Percentiles rank a stretch among this genome's conserved stretches.
These are phyloP conservation scores for Lepisosteus osseus DNA, from an alignment of 2,113 vertebrate genomes.

Conservation along the genomic window DNA sequence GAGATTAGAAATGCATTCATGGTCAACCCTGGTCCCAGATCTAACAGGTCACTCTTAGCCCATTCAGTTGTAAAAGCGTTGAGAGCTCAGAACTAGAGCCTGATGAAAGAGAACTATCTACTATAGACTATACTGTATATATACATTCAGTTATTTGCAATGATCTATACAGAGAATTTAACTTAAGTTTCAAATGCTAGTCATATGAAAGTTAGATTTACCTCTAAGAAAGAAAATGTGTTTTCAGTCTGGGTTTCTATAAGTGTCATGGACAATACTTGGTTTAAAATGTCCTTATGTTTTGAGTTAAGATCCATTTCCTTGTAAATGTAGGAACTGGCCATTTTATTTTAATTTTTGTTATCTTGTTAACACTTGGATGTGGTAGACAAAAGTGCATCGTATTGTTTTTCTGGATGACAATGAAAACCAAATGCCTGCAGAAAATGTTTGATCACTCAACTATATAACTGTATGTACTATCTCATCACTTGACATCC, in stretches of 20 bases:
- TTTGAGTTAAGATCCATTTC: not conserved
- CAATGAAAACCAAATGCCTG: not conserved
- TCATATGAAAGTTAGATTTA: slow-evolving; percentile 6
- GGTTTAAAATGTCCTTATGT: slow-evolving; percentile 5
- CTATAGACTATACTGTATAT: too few relatives aligned
- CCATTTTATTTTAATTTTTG: not conserved
- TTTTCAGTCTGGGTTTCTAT: slow-evolving; percentile 9
- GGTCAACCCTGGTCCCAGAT: too few relatives aligned
- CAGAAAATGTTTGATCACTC: not conserved
- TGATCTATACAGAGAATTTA: too few relatives aligned
- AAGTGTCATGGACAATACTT: not conserved
- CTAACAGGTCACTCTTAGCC: too few relatives aligned
- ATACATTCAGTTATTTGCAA: too few relatives aligned
- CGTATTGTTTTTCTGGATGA: not conserved
- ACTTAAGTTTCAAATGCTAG: too few relatives aligned
- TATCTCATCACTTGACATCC: too few relatives aligned
- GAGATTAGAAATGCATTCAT: too few relatives aligned
- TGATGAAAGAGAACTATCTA: too few relatives aligned
- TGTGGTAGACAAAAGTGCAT: not conserved
- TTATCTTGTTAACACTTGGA: not conserved
- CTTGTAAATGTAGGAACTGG: not conserved
- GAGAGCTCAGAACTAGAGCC: too few relatives aligned
- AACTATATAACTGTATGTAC: not conserved
- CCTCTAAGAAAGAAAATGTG: not conserved
- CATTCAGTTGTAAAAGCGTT: too few relatives aligned